These are phyloP conservation scores for Zapornia atra DNA, from an alignment of 2,113 vertebrate species.

Conservation along the genomic window DNA sequence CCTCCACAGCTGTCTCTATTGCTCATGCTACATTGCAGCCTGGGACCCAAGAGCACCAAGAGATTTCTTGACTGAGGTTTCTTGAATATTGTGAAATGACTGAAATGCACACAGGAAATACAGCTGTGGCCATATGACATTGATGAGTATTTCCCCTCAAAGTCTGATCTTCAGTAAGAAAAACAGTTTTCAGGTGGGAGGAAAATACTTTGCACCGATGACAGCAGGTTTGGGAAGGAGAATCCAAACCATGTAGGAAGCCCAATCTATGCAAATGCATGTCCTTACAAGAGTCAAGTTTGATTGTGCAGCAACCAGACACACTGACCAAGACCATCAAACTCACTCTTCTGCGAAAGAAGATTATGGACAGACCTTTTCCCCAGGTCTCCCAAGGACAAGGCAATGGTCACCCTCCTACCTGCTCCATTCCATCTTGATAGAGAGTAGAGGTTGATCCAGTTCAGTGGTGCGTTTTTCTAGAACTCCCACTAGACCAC, in stretches of 20 bases:
- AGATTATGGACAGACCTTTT: neutral
- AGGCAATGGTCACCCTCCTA: neutral
- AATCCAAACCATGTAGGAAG: neutral
- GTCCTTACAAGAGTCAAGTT: neutral
- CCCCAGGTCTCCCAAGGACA: neutral
- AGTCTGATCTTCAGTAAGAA: neutral
- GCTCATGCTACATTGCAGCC: neutral
- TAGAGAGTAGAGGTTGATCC: neutral
- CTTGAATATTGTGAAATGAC: neutral
- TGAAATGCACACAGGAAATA: neutral
- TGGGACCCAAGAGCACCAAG: neutral
- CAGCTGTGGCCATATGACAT: neutral
- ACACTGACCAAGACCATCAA: neutral
- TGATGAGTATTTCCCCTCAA: neutral
- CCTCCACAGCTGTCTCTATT: accelerated
- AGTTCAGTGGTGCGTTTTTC: neutral
- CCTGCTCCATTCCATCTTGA: neutral
- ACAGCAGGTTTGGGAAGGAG: neutral
- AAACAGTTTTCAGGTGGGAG: neutral
- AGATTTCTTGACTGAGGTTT: neutral
- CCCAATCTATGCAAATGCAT: neutral
- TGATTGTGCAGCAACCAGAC: neutral
- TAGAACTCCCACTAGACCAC: neutral
- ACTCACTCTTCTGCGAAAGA: neutral
- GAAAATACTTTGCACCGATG: neutral